Evolutionary conservation across 2,113 vertebrate species (phyloP).

Genomic region (Nycticorax nycticorax): DNA sequence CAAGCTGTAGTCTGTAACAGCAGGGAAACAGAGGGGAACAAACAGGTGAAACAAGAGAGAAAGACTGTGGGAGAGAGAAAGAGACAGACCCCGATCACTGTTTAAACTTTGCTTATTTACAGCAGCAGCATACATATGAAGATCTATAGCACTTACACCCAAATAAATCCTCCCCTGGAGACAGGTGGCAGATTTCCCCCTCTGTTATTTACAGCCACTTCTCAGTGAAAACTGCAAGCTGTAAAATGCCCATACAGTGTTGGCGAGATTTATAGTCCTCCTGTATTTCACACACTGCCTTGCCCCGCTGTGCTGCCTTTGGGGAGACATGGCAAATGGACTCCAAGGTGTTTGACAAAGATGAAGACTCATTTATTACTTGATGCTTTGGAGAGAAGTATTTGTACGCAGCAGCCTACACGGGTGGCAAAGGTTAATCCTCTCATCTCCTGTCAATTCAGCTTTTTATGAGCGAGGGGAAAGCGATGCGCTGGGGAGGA

Average conservation of each 20-base stretch:
- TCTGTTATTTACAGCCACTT: constrained; percentile 67
- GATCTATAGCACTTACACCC: constrained; percentile 66
- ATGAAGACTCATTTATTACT: constrained; percentile 58
- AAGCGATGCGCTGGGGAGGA: background rate
- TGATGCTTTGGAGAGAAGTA: constrained; percentile 42
- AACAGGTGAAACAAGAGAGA: background rate
- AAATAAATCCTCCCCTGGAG: constrained; percentile 67
- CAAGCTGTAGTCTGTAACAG: background rate
- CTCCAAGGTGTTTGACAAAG: constrained; percentile 57
- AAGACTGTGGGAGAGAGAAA: background rate
- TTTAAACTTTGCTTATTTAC: constrained; percentile 69
- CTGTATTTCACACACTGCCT: constrained; percentile 46
- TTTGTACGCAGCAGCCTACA: constrained; percentile 21
- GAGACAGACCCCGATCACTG: background rate
- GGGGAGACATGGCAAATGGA: constrained; percentile 31
- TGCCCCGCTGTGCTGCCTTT: constrained; percentile 11
- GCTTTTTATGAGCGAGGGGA: background rate
- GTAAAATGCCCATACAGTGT: constrained; percentile 63
- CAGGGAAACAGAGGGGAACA: background rate
- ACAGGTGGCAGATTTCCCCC: constrained; percentile 67
- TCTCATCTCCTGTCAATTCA: constrained; percentile 29
- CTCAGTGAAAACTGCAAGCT: constrained; percentile 66
- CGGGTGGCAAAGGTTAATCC: constrained; percentile 54
- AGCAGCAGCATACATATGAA: constrained; percentile 47
- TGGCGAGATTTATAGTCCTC: constrained; percentile 61